Percentiles rank a stretch among this genome's conserved stretches.
Evolutionary conservation across 2,113 vertebrate genomes (phyloP).

Genomic region (Centropus bengalensis): DNA sequence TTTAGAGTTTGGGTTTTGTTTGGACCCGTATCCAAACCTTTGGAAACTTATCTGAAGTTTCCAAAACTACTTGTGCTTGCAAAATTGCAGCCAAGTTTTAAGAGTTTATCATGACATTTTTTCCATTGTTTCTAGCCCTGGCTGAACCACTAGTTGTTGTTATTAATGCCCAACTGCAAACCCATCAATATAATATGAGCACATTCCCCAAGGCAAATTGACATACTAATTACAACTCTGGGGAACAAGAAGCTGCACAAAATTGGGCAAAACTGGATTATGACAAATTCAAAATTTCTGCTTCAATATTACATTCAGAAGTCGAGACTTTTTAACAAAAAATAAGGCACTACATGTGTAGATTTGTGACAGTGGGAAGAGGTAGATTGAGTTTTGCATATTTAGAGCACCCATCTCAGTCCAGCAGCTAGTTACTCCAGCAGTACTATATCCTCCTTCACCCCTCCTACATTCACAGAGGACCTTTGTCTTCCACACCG

Average conservation of each 20-base stretch:
- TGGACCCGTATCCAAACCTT: slow-evolving; percentile 27
- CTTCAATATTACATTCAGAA: background rate
- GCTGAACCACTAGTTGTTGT: background rate
- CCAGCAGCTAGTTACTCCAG: background rate
- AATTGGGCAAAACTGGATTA: background rate
- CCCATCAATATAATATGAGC: background rate
- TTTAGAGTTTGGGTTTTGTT: slow-evolving; percentile 24
- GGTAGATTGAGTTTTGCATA: background rate
- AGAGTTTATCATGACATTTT: background rate
- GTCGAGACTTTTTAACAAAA: background rate
- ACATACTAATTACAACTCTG: background rate
- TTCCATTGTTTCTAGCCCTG: background rate
- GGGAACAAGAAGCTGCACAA: background rate
- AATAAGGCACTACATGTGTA: background rate
- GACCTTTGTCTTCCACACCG: background rate
- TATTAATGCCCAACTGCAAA: background rate
- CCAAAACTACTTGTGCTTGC: slow-evolving; percentile 9
- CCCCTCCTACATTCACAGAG: background rate
- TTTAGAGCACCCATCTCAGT: background rate
- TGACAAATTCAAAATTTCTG: background rate
- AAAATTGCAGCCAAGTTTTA: slow-evolving; percentile 1
- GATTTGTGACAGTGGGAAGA: background rate
- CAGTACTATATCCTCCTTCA: background rate
- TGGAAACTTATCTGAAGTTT: slow-evolving; percentile 50
- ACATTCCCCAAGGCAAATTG: background rate